Conservation (phyloP, 2,797 vertebrate genomes). For the Lagodon rhomboides region DNA sequence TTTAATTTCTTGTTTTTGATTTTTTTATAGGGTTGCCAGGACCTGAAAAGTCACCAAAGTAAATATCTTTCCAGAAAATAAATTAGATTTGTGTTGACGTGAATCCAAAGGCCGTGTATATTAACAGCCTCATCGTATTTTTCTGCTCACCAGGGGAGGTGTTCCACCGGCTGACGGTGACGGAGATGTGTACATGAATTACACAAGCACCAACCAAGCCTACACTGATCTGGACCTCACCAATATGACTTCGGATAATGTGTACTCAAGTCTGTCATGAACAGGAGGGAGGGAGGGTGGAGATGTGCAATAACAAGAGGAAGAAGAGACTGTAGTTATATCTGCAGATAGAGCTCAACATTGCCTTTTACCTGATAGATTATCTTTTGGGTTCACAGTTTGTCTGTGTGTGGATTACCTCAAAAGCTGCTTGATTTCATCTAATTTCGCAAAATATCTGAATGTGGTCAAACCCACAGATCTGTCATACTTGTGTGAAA, state of each 20-base stretch:
- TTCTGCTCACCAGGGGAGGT: constrained; percentile 43
- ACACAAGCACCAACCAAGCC: constrained; percentile 32
- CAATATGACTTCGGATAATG: constrained; percentile 24
- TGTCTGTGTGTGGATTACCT: not conserved
- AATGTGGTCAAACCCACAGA: not conserved
- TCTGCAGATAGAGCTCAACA: not conserved
- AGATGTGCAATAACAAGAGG: constrained; percentile 25
- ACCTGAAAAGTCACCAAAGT: constrained; percentile 57
- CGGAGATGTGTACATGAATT: constrained; percentile 80
- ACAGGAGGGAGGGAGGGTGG: not conserved
- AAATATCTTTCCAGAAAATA: constrained; percentile 35
- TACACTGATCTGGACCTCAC: constrained; percentile 70
- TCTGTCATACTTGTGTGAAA: not conserved
- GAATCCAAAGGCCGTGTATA: not conserved
- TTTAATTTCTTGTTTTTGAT: not conserved
- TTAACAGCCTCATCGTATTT: not conserved
- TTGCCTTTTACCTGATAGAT: not conserved
- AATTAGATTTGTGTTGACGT: not conserved
- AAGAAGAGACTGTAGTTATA: not conserved
- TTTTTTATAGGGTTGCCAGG: constrained; percentile 44
- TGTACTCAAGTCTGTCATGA: constrained; percentile 73
- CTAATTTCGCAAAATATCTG: not conserved
- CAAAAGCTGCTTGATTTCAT: constrained; percentile 2
- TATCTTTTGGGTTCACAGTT: not conserved
- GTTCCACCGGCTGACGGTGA: constrained; percentile 22